Percentiles rank a stretch among this genome's conserved stretches.
phyloP scores from a whole-genome alignment of 1,140 invertebrate species.

The Dolichoris vasculosae region DNA sequence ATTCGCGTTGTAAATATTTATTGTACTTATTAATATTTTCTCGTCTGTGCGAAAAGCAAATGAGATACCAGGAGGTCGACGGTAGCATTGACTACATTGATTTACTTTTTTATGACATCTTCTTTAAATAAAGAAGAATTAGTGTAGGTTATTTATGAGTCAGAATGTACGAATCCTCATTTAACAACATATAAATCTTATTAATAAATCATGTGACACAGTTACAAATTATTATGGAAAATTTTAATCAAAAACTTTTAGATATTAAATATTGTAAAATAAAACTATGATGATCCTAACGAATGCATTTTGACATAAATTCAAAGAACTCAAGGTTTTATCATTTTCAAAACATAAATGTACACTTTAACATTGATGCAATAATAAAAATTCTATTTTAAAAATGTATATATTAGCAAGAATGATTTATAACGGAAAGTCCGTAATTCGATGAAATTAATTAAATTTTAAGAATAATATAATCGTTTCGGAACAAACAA shows the following conservation, averaged over 20 bases:
- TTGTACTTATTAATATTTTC: constrained; percentile 18
- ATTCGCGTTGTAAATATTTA: background rate
- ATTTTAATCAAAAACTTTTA: background rate
- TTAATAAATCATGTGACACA: background rate
- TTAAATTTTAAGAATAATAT: too few species aligned
- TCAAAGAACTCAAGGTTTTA: background rate
- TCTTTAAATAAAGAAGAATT: constrained; percentile 6
- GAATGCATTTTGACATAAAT: background rate
- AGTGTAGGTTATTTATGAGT: background rate
- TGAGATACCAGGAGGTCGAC: background rate
- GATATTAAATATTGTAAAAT: background rate
- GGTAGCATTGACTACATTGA: background rate
- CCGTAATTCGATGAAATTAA: too few species aligned
- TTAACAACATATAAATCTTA: background rate
- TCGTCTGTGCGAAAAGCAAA: background rate
- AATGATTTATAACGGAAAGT: too few species aligned
- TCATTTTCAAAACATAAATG: background rate
- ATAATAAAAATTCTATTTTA: background rate
- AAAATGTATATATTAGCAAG: too few species aligned
- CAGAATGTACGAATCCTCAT: background rate
- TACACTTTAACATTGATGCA: background rate
- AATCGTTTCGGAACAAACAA: too few species aligned
- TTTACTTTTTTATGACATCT: constrained; percentile 10
- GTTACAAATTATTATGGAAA: background rate
- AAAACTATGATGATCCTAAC: background rate